Evolutionary conservation across 2,113 vertebrate species (phyloP), one percentile per base, ranked within the genome.

Genomic region (Bujurquina vittata): DNA sequence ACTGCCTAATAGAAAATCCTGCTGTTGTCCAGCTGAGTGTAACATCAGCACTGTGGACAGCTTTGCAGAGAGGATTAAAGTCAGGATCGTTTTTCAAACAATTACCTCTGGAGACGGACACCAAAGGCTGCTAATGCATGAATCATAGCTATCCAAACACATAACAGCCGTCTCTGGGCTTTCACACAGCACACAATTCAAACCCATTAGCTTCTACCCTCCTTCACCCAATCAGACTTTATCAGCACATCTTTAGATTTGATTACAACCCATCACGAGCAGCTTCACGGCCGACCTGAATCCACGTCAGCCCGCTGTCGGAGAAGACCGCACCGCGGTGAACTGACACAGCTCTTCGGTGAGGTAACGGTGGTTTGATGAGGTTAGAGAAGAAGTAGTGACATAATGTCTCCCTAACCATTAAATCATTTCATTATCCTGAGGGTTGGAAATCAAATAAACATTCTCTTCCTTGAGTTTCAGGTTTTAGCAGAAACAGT

Each of bases 211-310:
- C 58, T 57, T 35, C 77, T 63, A 8, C 33, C 43, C 33, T 52
- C 77, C 79, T 56, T 75, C 33, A 73, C 63, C 54, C 67, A 54
- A 17, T 77, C 62, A 40, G 20, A 78, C 76, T 61, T 37, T 37
- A 83, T 92, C 90, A 76, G 59, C 79, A 83, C 75, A 78, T 90
- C 77, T 85, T 86, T 60, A 52, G 10, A 86, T 80, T 73, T 20
- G 82, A 91, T 89, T 84, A 90, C 52, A 55, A 76, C 43, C 77
- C 85, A 73, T 86, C 75, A 8, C 37, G 56, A 55, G 18, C n/a
- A 35, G 69, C 63, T 69, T 57, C 60, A 60, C 3, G 10, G 26
- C 59, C 63, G 67, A 80, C 46, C 8, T 62, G 14, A 23, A 29
- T 76, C 55, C 31, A 74, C n/a, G 55, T 69, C 69, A 77, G 22